Conservation (phyloP, 2,113 vertebrate genomes). For the Myocastor coypus region DNA sequence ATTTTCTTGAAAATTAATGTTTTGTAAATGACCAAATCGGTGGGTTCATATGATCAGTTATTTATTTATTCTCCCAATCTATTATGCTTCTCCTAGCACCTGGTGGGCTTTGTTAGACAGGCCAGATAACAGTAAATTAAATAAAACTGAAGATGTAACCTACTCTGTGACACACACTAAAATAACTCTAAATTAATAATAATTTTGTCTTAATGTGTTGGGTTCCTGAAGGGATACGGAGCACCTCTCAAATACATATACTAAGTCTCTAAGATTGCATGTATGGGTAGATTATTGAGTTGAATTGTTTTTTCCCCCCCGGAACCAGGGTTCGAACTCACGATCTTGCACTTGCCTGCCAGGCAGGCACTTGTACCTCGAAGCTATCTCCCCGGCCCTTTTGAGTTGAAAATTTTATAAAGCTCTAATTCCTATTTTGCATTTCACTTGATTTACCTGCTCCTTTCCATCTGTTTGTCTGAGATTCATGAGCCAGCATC, state of each 20-base stretch:
- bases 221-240: neutral
- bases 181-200: neutral
- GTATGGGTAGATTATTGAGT: neutral
- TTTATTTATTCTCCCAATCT: slow-evolving; percentile 17
- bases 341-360: too few relatives aligned
- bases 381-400: too few relatives aligned
- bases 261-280: neutral
- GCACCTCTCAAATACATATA: neutral
- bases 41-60: neutral
- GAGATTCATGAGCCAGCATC: neutral
- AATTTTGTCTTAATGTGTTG: neutral
- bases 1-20: slow-evolving; percentile 57
- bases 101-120: neutral
- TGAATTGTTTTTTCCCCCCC: neutral
- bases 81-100: neutral
- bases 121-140: neutral
- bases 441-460: neutral
- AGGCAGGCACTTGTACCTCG: too few relatives aligned
- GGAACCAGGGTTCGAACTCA: too few relatives aligned
- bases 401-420: neutral
- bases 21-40: slow-evolving; percentile 36
- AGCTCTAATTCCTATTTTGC: neutral
- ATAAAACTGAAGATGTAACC: neutral
- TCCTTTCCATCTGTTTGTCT: slow-evolving; percentile 58
- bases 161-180: neutral